Percentiles rank a stretch among this genome's conserved stretches.
Conservation (phyloP, 2,797 vertebrate species). For the Sebastes nivosus region DNA sequence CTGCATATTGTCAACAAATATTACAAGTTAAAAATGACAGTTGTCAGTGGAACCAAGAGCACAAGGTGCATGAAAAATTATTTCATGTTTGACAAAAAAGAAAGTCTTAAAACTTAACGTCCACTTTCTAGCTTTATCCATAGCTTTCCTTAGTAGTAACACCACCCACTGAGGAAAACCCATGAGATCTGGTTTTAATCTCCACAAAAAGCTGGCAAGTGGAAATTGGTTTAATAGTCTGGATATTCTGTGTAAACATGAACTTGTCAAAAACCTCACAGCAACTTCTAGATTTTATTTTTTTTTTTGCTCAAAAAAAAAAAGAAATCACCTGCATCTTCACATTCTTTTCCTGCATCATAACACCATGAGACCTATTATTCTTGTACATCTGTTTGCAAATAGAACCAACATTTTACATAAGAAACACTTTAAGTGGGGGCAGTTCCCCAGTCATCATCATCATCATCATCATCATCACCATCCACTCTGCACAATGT, state of each 20-base stretch:
- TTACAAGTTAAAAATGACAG: neutral
- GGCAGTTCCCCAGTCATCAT: slow-evolving; percentile 16
- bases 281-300: slow-evolving; percentile 77
- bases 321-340: slow-evolving; percentile 60
- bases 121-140: neutral
- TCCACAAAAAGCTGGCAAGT: neutral
- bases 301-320: slow-evolving; percentile 66
- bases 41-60: neutral
- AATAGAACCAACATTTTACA: slow-evolving; percentile 59
- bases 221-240: neutral
- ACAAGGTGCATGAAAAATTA: neutral
- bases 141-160: neutral
- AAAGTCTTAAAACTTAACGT: neutral
- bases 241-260: neutral
- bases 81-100: neutral
- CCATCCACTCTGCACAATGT: slow-evolving; percentile 22
- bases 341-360: slow-evolving; percentile 71
- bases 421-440: slow-evolving; percentile 60
- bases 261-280: slow-evolving; percentile 14
- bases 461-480: neutral
- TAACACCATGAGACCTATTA: slow-evolving; percentile 57
- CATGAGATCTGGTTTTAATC: neutral
- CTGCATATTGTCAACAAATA: no score
- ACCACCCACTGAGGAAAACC: neutral
- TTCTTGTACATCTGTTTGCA: slow-evolving; percentile 52